These are phyloP conservation scores for Limnephilus lunatus DNA, from an alignment of 2,888 invertebrate genomes.

Conservation along the genomic window DNA sequence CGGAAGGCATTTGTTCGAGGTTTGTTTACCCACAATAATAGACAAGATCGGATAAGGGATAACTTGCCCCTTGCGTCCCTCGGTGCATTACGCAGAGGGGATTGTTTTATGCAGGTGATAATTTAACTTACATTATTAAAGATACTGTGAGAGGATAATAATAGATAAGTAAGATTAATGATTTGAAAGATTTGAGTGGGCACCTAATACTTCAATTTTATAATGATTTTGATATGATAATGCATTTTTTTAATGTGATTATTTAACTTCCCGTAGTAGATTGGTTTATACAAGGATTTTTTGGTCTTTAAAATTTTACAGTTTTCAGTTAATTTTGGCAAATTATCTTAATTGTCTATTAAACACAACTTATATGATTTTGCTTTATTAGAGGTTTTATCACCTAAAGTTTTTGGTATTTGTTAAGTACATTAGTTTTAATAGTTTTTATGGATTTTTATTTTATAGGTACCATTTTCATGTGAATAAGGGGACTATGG, in stretches of 20 bases:
- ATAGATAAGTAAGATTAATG: not conserved
- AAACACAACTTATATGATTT: too few species aligned
- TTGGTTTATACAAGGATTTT: too few species aligned
- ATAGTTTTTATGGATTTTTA: too few species aligned
- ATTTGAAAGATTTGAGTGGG: not conserved
- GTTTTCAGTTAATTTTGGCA: too few species aligned
- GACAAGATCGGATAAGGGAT: conserved; percentile 28
- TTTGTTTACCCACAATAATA: conserved; percentile 37
- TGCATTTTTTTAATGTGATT: not conserved
- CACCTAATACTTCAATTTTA: not conserved
- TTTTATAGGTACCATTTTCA: too few species aligned
- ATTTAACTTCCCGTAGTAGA: not conserved
- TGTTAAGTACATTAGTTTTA: too few species aligned
- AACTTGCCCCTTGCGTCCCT: not conserved
- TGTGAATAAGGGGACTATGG: too few species aligned
- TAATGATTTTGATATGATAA: not conserved
- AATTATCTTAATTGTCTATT: too few species aligned
- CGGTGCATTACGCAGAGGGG: conserved; percentile 16
- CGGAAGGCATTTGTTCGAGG: conserved; percentile 60
- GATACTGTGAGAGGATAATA: not conserved
- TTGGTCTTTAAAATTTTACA: too few species aligned
- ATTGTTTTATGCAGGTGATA: conserved; percentile 64
- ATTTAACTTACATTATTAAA: conserved; percentile 32
- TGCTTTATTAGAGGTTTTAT: too few species aligned
- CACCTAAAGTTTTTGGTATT: too few species aligned